Evolutionary conservation across 2,113 vertebrate species (phyloP).

Genomic region (Caranx ignobilis): DNA sequence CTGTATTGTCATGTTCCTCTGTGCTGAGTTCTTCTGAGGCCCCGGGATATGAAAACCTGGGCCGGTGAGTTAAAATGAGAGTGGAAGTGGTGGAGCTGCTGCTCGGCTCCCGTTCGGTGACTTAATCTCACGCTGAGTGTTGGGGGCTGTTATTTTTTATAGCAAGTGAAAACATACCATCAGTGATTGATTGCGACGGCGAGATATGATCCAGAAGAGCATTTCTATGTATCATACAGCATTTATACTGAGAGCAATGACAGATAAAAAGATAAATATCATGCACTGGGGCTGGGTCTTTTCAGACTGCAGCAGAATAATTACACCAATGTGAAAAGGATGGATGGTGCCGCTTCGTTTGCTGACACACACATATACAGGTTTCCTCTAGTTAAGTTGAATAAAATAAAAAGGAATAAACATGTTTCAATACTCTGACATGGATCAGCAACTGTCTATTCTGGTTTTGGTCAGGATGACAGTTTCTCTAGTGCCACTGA

Average conservation of each 20-base stretch:
- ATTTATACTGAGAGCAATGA: background rate
- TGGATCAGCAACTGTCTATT: too few species aligned
- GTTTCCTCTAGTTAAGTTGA: background rate
- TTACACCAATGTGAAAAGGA: background rate
- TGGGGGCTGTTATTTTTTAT: constrained; percentile 28
- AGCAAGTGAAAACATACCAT: constrained; percentile 8
- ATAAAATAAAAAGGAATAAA: background rate
- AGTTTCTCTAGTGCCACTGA: too few species aligned
- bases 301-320: background rate
- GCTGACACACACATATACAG: background rate
- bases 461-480: too few species aligned
- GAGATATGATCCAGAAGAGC: background rate
- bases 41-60: constrained; percentile 55
- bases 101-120: constrained; percentile 17
- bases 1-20: constrained; percentile 54
- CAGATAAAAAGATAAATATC: background rate
- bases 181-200: constrained; percentile 16
- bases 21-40: constrained; percentile 18
- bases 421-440: too few species aligned
- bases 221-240: background rate
- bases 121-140: constrained; percentile 25
- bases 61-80: constrained; percentile 33
- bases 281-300: background rate
- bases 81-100: constrained; percentile 5
- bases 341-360: background rate